A percentile compares a stretch with the other conserved stretches of the same genome.
These are phyloP conservation scores for Oscheius sp. DNA, from an alignment of 2,888 invertebrate species.

Conservation along the genomic window DNA sequence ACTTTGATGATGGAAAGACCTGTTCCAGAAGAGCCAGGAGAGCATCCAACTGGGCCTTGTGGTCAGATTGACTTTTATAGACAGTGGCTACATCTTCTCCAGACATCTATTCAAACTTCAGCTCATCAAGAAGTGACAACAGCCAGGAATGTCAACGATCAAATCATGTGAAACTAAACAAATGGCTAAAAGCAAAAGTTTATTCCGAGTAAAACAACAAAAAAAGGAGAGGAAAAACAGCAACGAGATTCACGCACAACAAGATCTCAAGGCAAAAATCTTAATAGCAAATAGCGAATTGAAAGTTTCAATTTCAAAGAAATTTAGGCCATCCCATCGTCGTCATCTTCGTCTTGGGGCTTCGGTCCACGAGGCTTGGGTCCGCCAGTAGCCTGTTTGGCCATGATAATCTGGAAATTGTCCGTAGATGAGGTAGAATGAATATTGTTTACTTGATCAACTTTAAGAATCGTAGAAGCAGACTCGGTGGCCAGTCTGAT, in stretches of 20 bases:
- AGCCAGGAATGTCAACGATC: not conserved
- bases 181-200: not conserved
- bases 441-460: constrained; percentile 75
- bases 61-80: constrained; percentile 60
- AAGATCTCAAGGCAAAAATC: constrained; percentile 21
- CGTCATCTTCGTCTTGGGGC: constrained; percentile 74
- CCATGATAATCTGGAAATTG: constrained; percentile 76
- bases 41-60: constrained; percentile 58
- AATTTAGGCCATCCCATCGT: constrained; percentile 73
- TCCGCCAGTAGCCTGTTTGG: constrained; percentile 77
- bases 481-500: constrained; percentile 94
- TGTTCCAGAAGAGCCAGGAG: constrained; percentile 16
- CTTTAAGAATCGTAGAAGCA: constrained; percentile 79
- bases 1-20: constrained; percentile 22
- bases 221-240: constrained; percentile 25
- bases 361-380: constrained; percentile 75
- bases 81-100: constrained; percentile 51
- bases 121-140: not conserved
- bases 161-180: not conserved
- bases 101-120: constrained; percentile 22
- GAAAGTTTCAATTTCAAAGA: not conserved
- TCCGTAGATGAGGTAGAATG: not conserved
- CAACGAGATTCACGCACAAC: constrained; percentile 31
- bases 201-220: constrained; percentile 16
- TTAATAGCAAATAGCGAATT: constrained; percentile 17